A percentile compares a stretch with the other conserved stretches of the same genome.
phyloP scores from a whole-genome alignment of 2,888 invertebrate species.

The Polyommatus icarus region DNA sequence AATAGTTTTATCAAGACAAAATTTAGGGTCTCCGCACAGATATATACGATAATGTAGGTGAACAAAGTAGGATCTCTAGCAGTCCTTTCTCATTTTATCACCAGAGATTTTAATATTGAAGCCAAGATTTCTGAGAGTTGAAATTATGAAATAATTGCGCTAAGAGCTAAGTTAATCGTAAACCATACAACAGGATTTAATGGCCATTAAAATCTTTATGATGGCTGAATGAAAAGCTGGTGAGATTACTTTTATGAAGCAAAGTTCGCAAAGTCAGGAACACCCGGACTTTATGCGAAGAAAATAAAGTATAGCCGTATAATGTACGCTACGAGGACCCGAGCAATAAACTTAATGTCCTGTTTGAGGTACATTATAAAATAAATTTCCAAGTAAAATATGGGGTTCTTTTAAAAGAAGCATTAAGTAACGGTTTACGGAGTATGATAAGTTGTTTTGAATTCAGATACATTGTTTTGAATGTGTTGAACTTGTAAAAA shows the following conservation, averaged over 20 bases:
- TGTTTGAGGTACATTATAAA: constrained; percentile 5
- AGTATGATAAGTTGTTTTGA: not conserved
- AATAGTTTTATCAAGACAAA: no score
- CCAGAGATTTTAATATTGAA: not conserved
- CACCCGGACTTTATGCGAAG: not conserved
- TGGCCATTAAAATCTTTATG: constrained; percentile 5
- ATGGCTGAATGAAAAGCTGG: constrained; percentile 3
- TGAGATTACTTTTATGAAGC: constrained; percentile 11
- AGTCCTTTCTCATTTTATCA: not conserved
- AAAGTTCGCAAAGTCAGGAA: not conserved
- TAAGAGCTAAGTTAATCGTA: not conserved
- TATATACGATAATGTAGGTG: no score
- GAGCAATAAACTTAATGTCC: not conserved
- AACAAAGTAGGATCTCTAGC: no score
- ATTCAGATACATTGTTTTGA: not conserved
- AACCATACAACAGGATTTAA: not conserved
- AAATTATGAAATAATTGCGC: not conserved
- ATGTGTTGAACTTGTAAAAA: not conserved
- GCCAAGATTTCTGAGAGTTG: not conserved
- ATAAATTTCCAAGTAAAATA: constrained; percentile 10
- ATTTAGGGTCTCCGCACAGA: no score
- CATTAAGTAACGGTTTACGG: not conserved
- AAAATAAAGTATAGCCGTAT: constrained; percentile 2
- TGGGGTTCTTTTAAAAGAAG: not conserved
- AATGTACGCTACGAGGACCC: not conserved